These are phyloP conservation scores for Hoplostethus atlanticus DNA, from an alignment of 2,797 vertebrate species.

Conservation along the genomic window DNA sequence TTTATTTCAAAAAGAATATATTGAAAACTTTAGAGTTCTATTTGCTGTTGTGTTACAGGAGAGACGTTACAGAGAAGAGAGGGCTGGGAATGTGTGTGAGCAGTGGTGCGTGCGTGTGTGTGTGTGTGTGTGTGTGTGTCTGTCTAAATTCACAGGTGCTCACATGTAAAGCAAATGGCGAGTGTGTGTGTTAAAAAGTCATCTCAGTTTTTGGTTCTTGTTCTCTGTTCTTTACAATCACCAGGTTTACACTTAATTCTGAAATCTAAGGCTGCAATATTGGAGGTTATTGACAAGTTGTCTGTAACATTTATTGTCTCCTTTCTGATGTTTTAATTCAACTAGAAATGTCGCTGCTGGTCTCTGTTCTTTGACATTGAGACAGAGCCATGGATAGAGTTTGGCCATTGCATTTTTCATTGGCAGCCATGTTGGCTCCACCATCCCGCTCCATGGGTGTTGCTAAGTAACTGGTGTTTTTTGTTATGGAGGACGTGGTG, in stretches of 20 bases:
- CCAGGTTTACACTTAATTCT: slow-evolving; percentile 80
- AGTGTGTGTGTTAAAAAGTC: slow-evolving; percentile 47
- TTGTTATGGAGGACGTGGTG: slow-evolving; percentile 21
- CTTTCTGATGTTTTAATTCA: slow-evolving; percentile 52
- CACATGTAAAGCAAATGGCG: slow-evolving; percentile 27
- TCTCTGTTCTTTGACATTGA: slow-evolving; percentile 14
- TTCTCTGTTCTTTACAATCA: slow-evolving; percentile 69
- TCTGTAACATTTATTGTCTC: slow-evolving; percentile 32
- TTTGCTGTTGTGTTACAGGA: slow-evolving; percentile 70
- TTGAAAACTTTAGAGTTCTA: slow-evolving; percentile 74
- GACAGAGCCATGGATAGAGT: slow-evolving; percentile 53
- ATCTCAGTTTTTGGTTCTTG: slow-evolving; percentile 69
- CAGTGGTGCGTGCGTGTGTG: slow-evolving; percentile 1
- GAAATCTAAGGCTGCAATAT: slow-evolving; percentile 65
- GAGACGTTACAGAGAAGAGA: slow-evolving; percentile 38
- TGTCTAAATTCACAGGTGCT: slow-evolving; percentile 24
- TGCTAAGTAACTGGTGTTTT: background rate
- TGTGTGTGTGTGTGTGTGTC: slow-evolving; percentile 21
- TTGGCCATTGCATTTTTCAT: slow-evolving; percentile 65
- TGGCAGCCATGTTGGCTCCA: slow-evolving; percentile 64
- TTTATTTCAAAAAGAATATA: slow-evolving; percentile 76
- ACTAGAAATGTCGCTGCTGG: slow-evolving; percentile 32
- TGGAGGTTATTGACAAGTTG: slow-evolving; percentile 45
- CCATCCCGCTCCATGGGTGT: slow-evolving; percentile 21
- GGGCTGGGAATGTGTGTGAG: slow-evolving; percentile 37